Evolutionary conservation across 1,140 invertebrate species (phyloP), one percentile per base, ranked within the genome.

Genomic region (Mactra quadrangularis): DNA sequence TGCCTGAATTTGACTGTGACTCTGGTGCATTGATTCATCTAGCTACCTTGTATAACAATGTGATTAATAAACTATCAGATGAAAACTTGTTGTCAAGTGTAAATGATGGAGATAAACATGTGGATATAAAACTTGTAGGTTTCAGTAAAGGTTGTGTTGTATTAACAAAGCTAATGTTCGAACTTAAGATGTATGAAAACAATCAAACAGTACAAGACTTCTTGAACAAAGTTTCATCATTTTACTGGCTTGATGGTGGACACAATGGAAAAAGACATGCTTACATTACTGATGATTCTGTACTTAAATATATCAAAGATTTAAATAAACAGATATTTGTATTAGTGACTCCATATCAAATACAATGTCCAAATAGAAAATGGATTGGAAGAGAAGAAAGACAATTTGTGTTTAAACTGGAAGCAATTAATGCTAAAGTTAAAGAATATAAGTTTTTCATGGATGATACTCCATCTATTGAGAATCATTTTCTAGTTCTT

Each of bases 141-240:
- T 98, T 98, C 91, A 98, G 97, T 92, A 98, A 98, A 94, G 97
- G 97, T 52, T 97, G 97, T 93, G 96, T 97, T 55, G 97, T 98
- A 71, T 94, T 98, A 74, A 98, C 98, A 94, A 97, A 98, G 93
- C 94, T 98, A 85, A 94, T 98, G 41, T 96, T 97, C 90, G 97
- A 98, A 92, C 96, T 97, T 92, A 95, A 96, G 41, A 9, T 60
- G 17, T 62, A 62, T 9, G 57, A 86, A 3, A 59, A 86, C 9
- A 64, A 88, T 11, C n/a, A 47, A 33, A 64, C 87, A 7, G 38
- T 89, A 0, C 59, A 55, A 27, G 35, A 33, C 0, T 90, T 93
- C 77, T 22, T 91, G 3, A 64, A 82, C 0, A 85, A 75, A 25
- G 86, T 94, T 15, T 74, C 94, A 77, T 94, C 95, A 79, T 96